phyloP scores from a whole-genome alignment of 2,888 invertebrate genomes.

The Bugulina stolonifera region DNA sequence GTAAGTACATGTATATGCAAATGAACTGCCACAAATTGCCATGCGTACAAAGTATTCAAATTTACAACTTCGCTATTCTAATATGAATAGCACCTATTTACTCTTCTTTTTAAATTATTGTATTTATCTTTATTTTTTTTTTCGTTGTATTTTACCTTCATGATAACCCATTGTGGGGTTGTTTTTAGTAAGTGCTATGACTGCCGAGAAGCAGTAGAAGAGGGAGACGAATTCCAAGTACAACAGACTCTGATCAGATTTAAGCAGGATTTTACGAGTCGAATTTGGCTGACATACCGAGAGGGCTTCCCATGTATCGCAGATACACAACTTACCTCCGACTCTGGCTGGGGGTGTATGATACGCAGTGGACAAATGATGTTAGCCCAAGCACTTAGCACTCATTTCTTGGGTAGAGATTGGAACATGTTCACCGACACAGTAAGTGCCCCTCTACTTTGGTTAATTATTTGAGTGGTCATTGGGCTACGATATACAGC shows the following conservation, averaged over 20 bases:
- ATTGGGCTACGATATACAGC: too few relatives aligned
- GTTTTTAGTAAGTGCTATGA: slow-evolving; percentile 10
- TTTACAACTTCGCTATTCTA: too few relatives aligned
- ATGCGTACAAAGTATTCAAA: too few relatives aligned
- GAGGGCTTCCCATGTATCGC: slow-evolving; percentile 75
- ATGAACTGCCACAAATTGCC: too few relatives aligned
- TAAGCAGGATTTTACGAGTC: slow-evolving; percentile 74
- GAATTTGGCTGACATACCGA: slow-evolving; percentile 64
- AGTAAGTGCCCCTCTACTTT: background rate
- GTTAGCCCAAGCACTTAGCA: slow-evolving; percentile 76
- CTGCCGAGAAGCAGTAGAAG: background rate
- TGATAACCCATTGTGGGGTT: background rate
- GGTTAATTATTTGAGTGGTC: too few relatives aligned
- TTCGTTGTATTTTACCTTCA: too few relatives aligned
- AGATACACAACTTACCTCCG: slow-evolving; percentile 76
- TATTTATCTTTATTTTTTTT: too few relatives aligned
- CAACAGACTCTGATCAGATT: slow-evolving; percentile 57
- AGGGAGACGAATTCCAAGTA: background rate
- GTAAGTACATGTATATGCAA: too few relatives aligned
- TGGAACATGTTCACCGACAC: slow-evolving; percentile 20
- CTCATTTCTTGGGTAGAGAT: slow-evolving; percentile 73
- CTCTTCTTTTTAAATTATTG: too few relatives aligned
- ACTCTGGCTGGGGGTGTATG: slow-evolving; percentile 93
- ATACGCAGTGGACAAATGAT: slow-evolving; percentile 85
- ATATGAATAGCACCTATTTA: too few relatives aligned